Conservation (phyloP, 2,888 invertebrate genomes). For the Synergus gifuensis region DNA sequence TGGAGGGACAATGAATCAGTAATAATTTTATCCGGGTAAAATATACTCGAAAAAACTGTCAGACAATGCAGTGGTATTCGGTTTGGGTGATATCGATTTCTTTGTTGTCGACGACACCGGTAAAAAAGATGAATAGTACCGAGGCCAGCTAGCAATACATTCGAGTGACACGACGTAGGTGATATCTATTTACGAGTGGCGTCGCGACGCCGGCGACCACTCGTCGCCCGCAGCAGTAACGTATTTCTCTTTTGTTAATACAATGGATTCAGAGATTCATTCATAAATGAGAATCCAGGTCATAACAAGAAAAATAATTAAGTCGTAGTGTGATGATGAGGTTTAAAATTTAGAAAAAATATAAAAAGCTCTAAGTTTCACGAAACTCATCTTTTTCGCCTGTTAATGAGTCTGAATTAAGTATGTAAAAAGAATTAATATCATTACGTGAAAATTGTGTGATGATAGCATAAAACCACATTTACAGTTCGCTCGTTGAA, state of each 20-base stretch:
- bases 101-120: constrained; percentile 29
- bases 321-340: not conserved
- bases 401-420: not conserved
- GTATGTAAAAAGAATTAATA: not conserved
- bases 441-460: not conserved
- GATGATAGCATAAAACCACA: not conserved
- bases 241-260: constrained; percentile 28
- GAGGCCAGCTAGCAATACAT: constrained; percentile 36
- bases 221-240: constrained; percentile 34
- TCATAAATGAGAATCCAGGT: constrained; percentile 26
- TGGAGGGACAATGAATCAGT: constrained; percentile 31
- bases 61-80: constrained; percentile 20
- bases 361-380: not conserved
- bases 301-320: not conserved
- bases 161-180: constrained; percentile 33
- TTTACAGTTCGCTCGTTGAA: not conserved
- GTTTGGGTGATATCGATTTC: constrained; percentile 34
- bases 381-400: not conserved
- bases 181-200: constrained; percentile 38
- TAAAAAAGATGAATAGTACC: constrained; percentile 41
- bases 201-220: constrained; percentile 38
- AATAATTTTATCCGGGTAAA: constrained; percentile 27
- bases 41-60: constrained; percentile 14
- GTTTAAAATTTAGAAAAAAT: not conserved
- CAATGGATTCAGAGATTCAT: constrained; percentile 25